Percentiles rank a stretch among this genome's conserved stretches.
Evolutionary conservation across 2,113 vertebrate species (phyloP).

Genomic region (Pseudopodoces humilis): DNA sequence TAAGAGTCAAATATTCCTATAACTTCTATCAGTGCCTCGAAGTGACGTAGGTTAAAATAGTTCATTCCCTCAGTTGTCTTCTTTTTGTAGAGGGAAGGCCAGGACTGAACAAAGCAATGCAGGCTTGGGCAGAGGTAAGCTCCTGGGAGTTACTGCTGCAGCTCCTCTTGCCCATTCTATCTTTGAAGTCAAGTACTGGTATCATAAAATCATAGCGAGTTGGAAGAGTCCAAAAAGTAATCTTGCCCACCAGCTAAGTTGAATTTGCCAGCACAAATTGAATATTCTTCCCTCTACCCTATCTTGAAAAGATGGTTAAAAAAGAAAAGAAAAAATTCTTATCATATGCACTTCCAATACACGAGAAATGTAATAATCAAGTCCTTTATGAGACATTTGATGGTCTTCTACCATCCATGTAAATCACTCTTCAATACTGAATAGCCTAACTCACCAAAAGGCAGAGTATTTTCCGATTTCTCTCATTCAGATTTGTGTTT

Average conservation of each 20-base stretch:
- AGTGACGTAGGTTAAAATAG: not conserved
- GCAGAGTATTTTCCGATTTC: not conserved
- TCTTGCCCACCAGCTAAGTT: not conserved
- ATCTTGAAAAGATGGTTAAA: not conserved
- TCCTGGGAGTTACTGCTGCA: not conserved
- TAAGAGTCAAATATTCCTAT: not conserved
- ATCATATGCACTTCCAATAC: not conserved
- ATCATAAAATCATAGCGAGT: not conserved
- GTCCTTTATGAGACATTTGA: not conserved
- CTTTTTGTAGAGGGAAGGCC: not conserved
- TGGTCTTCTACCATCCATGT: not conserved
- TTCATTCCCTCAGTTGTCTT: not conserved
- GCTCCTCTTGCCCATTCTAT: not conserved
- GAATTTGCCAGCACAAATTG: not conserved
- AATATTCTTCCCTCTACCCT: not conserved
- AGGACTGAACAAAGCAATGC: not conserved
- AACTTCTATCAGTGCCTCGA: not conserved
- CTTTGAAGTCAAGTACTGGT: not conserved
- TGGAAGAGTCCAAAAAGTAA: not conserved
- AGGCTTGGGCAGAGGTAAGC: not conserved
- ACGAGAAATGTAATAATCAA: not conserved
- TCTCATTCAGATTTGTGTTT: conserved; percentile 35
- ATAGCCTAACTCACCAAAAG: not conserved
- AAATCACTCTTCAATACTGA: not conserved
- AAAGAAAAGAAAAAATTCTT: not conserved